Conservation (phyloP, 2,888 invertebrate species). For the Idaea dimidiata region DNA sequence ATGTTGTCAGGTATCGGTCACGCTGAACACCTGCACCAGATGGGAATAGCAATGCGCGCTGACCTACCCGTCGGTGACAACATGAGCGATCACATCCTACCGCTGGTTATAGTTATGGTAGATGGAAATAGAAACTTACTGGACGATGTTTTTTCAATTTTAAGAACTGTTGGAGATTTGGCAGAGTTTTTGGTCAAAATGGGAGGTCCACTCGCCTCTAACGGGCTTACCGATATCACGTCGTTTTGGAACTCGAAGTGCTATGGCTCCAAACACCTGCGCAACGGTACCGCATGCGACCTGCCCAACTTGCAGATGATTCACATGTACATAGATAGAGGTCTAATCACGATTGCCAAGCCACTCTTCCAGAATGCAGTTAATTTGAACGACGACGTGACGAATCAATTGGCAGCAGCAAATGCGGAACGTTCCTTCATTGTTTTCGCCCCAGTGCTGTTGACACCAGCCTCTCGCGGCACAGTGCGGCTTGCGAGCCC, state of each 20-base stretch:
- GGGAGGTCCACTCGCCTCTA: slow-evolving; percentile 48
- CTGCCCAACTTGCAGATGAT: slow-evolving; percentile 50
- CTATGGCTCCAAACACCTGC: slow-evolving; percentile 41
- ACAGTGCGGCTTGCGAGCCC: slow-evolving; percentile 42
- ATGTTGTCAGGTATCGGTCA: slow-evolving; percentile 61
- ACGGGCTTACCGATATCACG: slow-evolving; percentile 48
- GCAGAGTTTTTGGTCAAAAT: slow-evolving; percentile 30
- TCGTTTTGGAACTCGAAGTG: slow-evolving; percentile 51
- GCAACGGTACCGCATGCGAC: slow-evolving; percentile 40
- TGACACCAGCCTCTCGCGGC: slow-evolving; percentile 49
- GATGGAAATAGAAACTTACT: slow-evolving; percentile 25
- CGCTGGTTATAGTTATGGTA: slow-evolving; percentile 41
- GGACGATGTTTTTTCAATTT: slow-evolving; percentile 18
- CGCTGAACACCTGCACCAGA: slow-evolving; percentile 38
- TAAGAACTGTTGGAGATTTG: slow-evolving; percentile 17
- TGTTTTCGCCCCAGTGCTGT: slow-evolving; percentile 40
- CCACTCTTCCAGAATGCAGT: not conserved
- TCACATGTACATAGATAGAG: slow-evolving; percentile 40
- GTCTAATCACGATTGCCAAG: slow-evolving; percentile 26
- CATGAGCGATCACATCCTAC: slow-evolving; percentile 51
- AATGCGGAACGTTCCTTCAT: slow-evolving; percentile 42
- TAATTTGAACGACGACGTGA: slow-evolving; percentile 31
- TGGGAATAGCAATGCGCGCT: slow-evolving; percentile 40
- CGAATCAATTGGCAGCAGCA: slow-evolving; percentile 36
- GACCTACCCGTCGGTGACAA: slow-evolving; percentile 54